Evolutionary conservation across 2,797 vertebrate genomes (phyloP).

Genomic region (Parauchenoglanis punctatus): DNA sequence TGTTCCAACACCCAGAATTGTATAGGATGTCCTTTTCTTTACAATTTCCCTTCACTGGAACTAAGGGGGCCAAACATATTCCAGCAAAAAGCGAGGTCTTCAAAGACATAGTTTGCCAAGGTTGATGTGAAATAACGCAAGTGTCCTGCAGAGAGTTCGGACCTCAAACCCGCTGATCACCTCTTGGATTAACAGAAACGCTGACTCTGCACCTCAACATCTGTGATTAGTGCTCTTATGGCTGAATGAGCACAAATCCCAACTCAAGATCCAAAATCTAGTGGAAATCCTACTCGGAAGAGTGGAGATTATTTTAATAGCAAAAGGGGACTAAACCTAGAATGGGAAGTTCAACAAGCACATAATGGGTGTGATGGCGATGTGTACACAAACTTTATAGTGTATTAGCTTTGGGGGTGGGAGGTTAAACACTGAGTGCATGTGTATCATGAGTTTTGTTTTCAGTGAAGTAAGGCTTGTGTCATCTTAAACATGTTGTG

Average conservation of each 20-base stretch:
- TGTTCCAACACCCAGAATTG: background rate
- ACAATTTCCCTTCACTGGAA: background rate
- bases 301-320: background rate
- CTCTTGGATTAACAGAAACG: background rate
- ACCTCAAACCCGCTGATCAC: background rate
- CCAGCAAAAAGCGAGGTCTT: background rate
- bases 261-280: background rate
- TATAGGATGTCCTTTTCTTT: background rate
- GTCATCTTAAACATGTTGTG: too few species aligned
- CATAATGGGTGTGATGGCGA: background rate
- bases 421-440: background rate
- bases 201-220: background rate
- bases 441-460: background rate
- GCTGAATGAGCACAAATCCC: background rate
- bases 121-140: background rate
- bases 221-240: background rate
- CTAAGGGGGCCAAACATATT: background rate
- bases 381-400: background rate
- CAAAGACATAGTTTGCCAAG: background rate
- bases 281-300: background rate
- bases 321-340: background rate
- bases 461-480: background rate
- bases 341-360: background rate
- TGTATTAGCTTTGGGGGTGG: background rate
- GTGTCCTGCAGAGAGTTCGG: background rate